Evolutionary conservation across 2,113 vertebrate genomes (phyloP), one percentile per base, ranked within the genome.

Genomic region (Pluvialis apricaria): DNA sequence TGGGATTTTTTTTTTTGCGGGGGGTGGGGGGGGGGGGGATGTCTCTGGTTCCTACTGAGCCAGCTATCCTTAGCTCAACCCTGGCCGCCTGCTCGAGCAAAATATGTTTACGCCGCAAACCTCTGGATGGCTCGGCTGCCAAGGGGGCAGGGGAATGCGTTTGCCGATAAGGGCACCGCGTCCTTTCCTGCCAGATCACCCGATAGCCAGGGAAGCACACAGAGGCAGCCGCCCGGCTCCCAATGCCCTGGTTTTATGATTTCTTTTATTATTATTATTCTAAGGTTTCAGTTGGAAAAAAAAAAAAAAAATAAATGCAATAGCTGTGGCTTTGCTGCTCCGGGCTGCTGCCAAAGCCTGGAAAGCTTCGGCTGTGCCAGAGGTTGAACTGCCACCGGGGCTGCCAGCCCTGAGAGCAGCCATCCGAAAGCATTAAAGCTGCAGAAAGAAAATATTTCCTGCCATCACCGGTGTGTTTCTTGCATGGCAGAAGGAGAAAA

Each of bases 101-200:
- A 95, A 96, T 94, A 92, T 96, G 93, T 93, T 95, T 96, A 36
- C 31, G 64, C 65, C 4, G 32, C 89, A 34, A 64, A 94, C 13
- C 60, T 73, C 86, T 31, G 76, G 86, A 8, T 8, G 38, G 55
- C 34, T 34, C 11, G 5, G 66, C 88, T 85, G 90, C 88, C 92
- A 82, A 70, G 92, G 12, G 44, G 76, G 80, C 64, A 54, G 82
- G 88, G 71, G 57, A 89, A 7, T 3, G 60, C 4, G 75, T 36
- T 85, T 3, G 42, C 32, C 5, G 91, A 82, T 91, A 89, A 92
- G 95, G 91, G 75, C 61, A 20, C 69, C 29, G 32, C 17, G 84
- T 87, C 94, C 91, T 79, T 38, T n/a, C 84, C 78, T 72, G 66
- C 65, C 68, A 18, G 49, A 62, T 78, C 69, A 28, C 51, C 86